Percentiles rank a stretch among this genome's conserved stretches.
These are phyloP conservation scores for Mythimna ferrago DNA, from an alignment of 2,888 invertebrate species.

Conservation along the genomic window DNA sequence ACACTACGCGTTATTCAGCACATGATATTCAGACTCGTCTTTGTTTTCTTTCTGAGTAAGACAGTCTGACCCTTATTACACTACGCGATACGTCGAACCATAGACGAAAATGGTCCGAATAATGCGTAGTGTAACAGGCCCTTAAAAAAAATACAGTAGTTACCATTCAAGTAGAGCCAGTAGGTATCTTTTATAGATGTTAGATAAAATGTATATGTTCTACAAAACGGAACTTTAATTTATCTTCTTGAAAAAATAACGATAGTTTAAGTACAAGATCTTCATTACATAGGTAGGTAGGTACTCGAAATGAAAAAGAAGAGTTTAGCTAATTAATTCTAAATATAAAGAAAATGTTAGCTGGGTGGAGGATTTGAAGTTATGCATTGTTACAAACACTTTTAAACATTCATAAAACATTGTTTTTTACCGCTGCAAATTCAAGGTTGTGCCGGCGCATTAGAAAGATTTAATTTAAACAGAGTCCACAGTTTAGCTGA, in stretches of 20 bases:
- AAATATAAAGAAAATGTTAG: constrained; percentile 48
- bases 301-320: constrained; percentile 49
- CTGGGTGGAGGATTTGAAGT: constrained; percentile 52
- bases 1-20: too few relatives aligned
- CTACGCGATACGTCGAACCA: too few relatives aligned
- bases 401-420: constrained; percentile 4
- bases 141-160: background rate
- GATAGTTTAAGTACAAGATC: background rate
- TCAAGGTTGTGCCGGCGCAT: background rate
- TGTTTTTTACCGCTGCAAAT: background rate
- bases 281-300: constrained; percentile 9
- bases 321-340: constrained; percentile 39
- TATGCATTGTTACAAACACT: constrained; percentile 57
- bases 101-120: too few relatives aligned
- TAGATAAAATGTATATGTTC: background rate
- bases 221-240: background rate
- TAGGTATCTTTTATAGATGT: background rate
- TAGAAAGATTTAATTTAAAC: background rate
- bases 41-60: too few relatives aligned
- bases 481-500: too few relatives aligned
- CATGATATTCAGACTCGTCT: too few relatives aligned
- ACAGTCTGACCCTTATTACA: too few relatives aligned
- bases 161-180: background rate
- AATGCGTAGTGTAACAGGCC: too few relatives aligned
- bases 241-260: background rate